A percentile compares a stretch with the other conserved stretches of the same genome.
phyloP scores from a whole-genome alignment of 2,888 invertebrate genomes.

The Melolontha melolontha region DNA sequence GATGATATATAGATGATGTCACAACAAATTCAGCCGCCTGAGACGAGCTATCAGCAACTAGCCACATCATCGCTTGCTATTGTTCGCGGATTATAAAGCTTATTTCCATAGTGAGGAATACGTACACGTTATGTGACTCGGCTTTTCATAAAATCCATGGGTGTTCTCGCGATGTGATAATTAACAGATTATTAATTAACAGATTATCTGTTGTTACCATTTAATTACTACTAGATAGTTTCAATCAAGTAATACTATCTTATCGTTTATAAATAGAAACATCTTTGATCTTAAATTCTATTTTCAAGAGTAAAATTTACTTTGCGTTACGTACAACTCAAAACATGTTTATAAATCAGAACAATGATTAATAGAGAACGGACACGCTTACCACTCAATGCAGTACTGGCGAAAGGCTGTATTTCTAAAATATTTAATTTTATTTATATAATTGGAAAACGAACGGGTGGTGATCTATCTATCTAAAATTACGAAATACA shows the following conservation, averaged over 20 bases:
- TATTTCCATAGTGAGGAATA: slow-evolving; percentile 7
- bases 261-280: slow-evolving; percentile 3
- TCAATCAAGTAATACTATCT: slow-evolving; percentile 14
- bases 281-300: background rate
- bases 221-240: slow-evolving; percentile 27
- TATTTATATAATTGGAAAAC: no score
- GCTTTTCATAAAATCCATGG: slow-evolving; percentile 32
- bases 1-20: slow-evolving; percentile 50
- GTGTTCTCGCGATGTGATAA: slow-evolving; percentile 36
- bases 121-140: slow-evolving; percentile 3
- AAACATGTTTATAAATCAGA: no score
- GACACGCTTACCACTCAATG: no score
- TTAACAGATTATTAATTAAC: slow-evolving; percentile 40
- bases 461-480: no score
- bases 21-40: slow-evolving; percentile 53
- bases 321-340: no score
- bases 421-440: no score
- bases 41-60: slow-evolving; percentile 52
- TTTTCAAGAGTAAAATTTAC: no score
- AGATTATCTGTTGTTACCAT: slow-evolving; percentile 36
- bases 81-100: slow-evolving; percentile 41
- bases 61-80: slow-evolving; percentile 49
- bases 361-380: no score
- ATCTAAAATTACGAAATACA: no score
- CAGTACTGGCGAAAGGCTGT: no score